These are phyloP conservation scores for Epinotia brunnichana DNA, from an alignment of 2,888 invertebrate species.

Conservation along the genomic window DNA sequence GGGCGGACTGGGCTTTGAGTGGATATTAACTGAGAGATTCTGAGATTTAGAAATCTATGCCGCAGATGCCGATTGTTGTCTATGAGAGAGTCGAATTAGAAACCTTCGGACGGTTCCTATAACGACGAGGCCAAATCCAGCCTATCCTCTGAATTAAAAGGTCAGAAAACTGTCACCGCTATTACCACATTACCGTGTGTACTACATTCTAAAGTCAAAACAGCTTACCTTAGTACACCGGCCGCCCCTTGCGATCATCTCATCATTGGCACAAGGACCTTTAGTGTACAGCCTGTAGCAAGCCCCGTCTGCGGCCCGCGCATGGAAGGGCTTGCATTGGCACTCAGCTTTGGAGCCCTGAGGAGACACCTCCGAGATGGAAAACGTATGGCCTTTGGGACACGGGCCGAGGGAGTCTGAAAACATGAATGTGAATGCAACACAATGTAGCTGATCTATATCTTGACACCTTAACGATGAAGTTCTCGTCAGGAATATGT, in stretches of 20 bases:
- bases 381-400: slow-evolving; percentile 88
- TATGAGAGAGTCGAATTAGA: too few species aligned
- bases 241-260: slow-evolving; percentile 88
- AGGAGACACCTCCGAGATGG: slow-evolving; percentile 76
- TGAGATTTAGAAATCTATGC: too few species aligned
- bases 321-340: slow-evolving; percentile 87
- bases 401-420: slow-evolving; percentile 90
- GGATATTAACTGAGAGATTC: too few species aligned
- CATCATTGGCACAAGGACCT: slow-evolving; percentile 88
- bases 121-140: too few species aligned
- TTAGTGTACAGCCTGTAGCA: slow-evolving; percentile 92
- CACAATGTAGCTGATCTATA: neutral
- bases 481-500: too few species aligned
- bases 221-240: slow-evolving; percentile 81
- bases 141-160: too few species aligned
- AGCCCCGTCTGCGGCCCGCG: slow-evolving; percentile 80
- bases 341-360: slow-evolving; percentile 83
- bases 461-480: neutral
- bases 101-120: too few species aligned
- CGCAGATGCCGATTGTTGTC: too few species aligned
- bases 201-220: neutral
- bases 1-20: too few species aligned
- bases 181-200: neutral
- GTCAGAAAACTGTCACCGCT: too few species aligned
- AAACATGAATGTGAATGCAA: slow-evolving; percentile 43